Evolutionary conservation across 2,113 vertebrate species (phyloP).

Genomic region (Bathybates hornii): DNA sequence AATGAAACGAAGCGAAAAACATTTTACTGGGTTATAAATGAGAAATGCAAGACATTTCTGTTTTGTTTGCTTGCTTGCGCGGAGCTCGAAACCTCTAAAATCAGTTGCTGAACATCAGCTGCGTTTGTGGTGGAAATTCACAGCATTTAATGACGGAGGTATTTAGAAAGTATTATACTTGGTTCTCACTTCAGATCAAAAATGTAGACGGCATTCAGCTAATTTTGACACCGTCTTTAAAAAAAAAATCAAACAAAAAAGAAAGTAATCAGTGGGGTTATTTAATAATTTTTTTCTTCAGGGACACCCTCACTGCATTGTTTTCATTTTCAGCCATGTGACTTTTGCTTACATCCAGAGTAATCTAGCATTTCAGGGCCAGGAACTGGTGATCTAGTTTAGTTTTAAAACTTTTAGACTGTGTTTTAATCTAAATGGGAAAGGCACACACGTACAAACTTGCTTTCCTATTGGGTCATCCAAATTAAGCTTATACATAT

Average conservation of each 20-base stretch:
- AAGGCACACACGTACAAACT: neutral
- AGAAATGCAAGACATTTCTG: neutral
- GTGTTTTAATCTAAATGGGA: neutral
- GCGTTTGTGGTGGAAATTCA: neutral
- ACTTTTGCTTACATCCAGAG: neutral
- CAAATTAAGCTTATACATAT: neutral
- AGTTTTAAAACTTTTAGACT: neutral
- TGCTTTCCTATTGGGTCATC: neutral
- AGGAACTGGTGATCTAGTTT: neutral
- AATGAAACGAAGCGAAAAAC: neutral
- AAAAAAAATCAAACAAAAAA: neutral
- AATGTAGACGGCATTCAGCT: neutral
- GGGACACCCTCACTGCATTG: neutral
- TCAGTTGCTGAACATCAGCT: neutral
- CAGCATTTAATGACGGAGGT: neutral
- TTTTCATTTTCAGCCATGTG: neutral
- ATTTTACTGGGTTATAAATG: neutral
- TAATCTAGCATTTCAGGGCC: neutral
- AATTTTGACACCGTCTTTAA: neutral
- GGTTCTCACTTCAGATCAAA: neutral
- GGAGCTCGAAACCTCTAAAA: neutral
- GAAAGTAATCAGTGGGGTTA: neutral
- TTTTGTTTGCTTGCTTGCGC: neutral
- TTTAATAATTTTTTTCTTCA: neutral
- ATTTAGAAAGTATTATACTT: neutral